These are phyloP conservation scores for Laterallus jamaicensis DNA, from an alignment of 2,113 vertebrate species.

Conservation along the genomic window DNA sequence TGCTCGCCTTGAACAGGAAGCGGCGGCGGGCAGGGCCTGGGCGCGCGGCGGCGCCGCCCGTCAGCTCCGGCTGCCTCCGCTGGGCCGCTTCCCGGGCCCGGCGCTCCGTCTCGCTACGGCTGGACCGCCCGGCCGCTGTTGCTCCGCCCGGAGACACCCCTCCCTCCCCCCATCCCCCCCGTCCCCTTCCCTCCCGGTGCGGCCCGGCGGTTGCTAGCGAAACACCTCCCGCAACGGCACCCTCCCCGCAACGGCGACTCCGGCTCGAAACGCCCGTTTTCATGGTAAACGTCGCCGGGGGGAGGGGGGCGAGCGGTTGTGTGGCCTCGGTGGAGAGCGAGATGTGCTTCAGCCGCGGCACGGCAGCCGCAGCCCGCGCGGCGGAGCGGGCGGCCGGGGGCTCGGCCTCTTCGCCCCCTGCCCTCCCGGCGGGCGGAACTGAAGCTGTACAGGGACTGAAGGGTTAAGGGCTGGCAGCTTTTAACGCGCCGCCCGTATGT, in stretches of 20 bases:
- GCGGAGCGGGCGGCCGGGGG: background rate
- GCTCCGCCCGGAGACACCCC: background rate
- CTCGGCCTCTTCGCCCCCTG: background rate
- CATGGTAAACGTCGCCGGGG: background rate
- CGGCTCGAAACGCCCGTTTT: background rate
- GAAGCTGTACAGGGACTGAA: background rate
- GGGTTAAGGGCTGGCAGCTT: background rate
- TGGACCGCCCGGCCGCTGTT: background rate
- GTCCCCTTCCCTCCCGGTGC: background rate
- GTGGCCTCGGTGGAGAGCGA: background rate
- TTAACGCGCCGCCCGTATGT: rapidly evolving
- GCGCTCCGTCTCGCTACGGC: background rate
- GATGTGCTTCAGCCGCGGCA: background rate
- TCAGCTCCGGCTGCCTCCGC: background rate
- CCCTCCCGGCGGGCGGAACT: background rate
- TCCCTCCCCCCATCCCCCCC: too few relatives aligned
- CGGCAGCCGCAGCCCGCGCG: too few relatives aligned
- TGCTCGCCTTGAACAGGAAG: background rate
- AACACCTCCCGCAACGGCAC: background rate
- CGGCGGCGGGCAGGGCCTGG: background rate
- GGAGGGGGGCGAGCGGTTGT: background rate
- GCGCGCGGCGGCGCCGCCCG: background rate
- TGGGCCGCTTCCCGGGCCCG: background rate
- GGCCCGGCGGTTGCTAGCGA: background rate
- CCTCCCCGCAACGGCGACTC: background rate